Evolutionary conservation across 2,888 invertebrate species (phyloP).

Genomic region (Himalopsyche kuldschensis): DNA sequence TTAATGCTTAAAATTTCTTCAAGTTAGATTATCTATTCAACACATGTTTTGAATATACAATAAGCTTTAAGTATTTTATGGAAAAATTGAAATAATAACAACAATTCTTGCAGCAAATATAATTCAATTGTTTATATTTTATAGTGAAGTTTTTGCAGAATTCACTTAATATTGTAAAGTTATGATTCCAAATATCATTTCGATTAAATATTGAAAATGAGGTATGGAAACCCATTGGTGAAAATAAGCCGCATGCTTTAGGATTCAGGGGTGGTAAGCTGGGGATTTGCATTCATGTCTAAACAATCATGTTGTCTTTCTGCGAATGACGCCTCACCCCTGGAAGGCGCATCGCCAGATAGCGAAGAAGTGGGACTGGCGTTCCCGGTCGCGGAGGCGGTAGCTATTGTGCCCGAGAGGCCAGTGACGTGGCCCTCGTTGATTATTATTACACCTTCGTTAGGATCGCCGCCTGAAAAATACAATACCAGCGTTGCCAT

Average conservation of each 20-base stretch:
- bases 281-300: not conserved
- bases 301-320: not conserved
- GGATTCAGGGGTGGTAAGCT: not conserved
- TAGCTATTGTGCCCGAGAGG: not conserved
- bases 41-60: too few species aligned
- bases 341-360: constrained; percentile 30
- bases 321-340: constrained; percentile 11
- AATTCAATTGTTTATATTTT: too few species aligned
- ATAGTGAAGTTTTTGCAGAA: too few species aligned
- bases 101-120: too few species aligned
- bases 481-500: not conserved
- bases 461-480: constrained; percentile 54
- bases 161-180: too few species aligned
- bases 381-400: not conserved
- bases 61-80: too few species aligned
- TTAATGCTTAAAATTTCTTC: too few species aligned
- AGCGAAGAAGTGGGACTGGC: constrained; percentile 33
- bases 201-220: too few species aligned
- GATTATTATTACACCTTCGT: constrained; percentile 58
- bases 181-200: too few species aligned
- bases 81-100: too few species aligned
- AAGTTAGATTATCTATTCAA: too few species aligned
- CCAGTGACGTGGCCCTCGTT: constrained; percentile 50
- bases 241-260: not conserved
- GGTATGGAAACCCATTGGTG: too few species aligned